Conservation (phyloP, 1,140 invertebrate genomes). For the Plutomurus gul region DNA sequence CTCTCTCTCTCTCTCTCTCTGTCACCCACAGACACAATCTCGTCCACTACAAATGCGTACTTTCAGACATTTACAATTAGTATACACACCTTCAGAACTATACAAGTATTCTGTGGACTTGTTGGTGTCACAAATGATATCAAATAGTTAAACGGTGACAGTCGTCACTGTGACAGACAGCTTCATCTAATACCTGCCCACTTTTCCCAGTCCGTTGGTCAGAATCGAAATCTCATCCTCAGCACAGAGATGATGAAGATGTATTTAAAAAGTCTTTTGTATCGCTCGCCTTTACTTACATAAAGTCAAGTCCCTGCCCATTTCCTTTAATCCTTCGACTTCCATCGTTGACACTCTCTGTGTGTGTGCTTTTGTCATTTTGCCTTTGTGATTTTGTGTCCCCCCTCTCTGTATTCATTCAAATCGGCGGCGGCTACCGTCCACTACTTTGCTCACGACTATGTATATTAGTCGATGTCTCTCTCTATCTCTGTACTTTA, state of each 20-base stretch:
- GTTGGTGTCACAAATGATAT: not conserved
- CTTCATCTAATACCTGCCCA: not conserved
- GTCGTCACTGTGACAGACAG: not conserved
- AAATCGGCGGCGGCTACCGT: slow-evolving; percentile 23
- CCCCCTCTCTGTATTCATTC: slow-evolving; percentile 5
- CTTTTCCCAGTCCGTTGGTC: not conserved
- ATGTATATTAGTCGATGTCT: not conserved
- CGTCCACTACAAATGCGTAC: too few relatives aligned
- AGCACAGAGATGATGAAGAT: not conserved
- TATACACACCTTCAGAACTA: too few relatives aligned
- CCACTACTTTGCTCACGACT: not conserved
- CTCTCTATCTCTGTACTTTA: not conserved
- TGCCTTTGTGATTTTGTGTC: slow-evolving; percentile 4
- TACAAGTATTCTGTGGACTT: too few relatives aligned
- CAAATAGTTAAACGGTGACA: not conserved
- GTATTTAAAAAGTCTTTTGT: not conserved
- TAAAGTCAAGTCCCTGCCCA: not conserved
- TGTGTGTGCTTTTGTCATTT: slow-evolving; percentile 5
- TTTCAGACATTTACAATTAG: too few relatives aligned
- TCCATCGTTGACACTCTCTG: too few relatives aligned
- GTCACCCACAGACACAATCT: too few relatives aligned
- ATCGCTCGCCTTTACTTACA: not conserved
- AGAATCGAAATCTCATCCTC: not conserved
- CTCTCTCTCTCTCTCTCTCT: not conserved
- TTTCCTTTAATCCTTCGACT: not conserved